These are phyloP conservation scores for Phalacrocorax carbo DNA, from an alignment of 2,113 vertebrate species.

Conservation along the genomic window DNA sequence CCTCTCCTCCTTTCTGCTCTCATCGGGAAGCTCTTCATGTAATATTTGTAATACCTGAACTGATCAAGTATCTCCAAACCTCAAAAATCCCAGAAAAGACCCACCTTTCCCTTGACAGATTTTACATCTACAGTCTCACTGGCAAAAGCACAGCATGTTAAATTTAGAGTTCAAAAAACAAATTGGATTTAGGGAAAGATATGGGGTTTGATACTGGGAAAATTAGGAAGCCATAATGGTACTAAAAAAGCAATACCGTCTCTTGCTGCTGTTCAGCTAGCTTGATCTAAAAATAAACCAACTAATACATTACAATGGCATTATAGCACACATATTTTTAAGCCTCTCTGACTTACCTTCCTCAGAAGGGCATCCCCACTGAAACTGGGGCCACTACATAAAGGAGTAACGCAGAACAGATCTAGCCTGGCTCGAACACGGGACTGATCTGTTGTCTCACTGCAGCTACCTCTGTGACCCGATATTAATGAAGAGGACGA, in stretches of 20 bases:
- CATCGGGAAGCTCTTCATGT: neutral
- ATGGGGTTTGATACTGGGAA: neutral
- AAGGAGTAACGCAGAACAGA: neutral
- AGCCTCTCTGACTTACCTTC: neutral
- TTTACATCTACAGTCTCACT: neutral
- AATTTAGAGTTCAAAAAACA: neutral
- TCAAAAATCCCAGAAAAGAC: neutral
- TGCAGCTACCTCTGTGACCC: neutral
- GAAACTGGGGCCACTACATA: neutral
- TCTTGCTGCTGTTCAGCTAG: neutral
- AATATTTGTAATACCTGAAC: neutral
- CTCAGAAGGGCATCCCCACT: neutral
- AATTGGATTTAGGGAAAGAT: neutral
- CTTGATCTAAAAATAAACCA: slow-evolving; percentile 14
- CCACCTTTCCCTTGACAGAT: neutral
- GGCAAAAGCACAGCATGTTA: neutral
- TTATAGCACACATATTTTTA: neutral
- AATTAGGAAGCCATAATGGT: neutral
- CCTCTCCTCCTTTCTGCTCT: neutral
- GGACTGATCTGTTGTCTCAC: neutral
- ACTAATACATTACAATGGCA: neutral
- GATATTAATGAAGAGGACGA: neutral
- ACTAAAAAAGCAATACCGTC: neutral
- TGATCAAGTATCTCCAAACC: neutral
- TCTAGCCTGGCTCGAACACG: neutral